Conservation (phyloP, 1,140 invertebrate genomes). For the Bombus consobrinus region DNA sequence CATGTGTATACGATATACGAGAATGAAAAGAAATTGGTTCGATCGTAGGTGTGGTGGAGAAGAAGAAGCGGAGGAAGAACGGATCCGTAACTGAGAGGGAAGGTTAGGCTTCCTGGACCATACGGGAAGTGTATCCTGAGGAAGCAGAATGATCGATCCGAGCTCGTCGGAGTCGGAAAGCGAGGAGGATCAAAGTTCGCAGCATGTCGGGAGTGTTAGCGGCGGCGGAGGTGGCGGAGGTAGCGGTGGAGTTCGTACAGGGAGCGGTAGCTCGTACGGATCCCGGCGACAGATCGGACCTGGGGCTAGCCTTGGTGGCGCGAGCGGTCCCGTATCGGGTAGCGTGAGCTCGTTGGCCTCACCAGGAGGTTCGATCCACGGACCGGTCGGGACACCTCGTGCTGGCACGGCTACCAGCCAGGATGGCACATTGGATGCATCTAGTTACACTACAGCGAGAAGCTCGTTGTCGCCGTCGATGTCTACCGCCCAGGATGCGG, state of each 20-base stretch:
- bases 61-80: constrained; percentile 38
- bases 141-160: constrained; percentile 91
- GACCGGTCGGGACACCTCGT: constrained; percentile 77
- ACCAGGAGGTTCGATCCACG: constrained; percentile 81
- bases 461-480: constrained; percentile 86
- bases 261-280: constrained; percentile 80
- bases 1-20: background rate
- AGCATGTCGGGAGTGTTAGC: constrained; percentile 73
- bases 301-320: constrained; percentile 64
- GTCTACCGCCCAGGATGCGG: constrained; percentile 86
- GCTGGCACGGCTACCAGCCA: constrained; percentile 59
- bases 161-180: constrained; percentile 94
- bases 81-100: constrained; percentile 53
- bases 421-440: constrained; percentile 80
- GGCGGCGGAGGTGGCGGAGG: constrained; percentile 72
- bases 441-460: constrained; percentile 83
- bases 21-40: background rate
- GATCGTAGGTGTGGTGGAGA: constrained; percentile 3
- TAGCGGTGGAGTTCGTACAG: constrained; percentile 71
- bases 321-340: constrained; percentile 62
- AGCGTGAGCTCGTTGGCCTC: constrained; percentile 69
- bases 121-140: constrained; percentile 34
- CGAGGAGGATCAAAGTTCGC: constrained; percentile 90
- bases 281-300: constrained; percentile 75
- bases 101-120: constrained; percentile 45